Evolutionary conservation across 2,797 vertebrate species (phyloP).

Genomic region (Benthosema pterotum): DNA sequence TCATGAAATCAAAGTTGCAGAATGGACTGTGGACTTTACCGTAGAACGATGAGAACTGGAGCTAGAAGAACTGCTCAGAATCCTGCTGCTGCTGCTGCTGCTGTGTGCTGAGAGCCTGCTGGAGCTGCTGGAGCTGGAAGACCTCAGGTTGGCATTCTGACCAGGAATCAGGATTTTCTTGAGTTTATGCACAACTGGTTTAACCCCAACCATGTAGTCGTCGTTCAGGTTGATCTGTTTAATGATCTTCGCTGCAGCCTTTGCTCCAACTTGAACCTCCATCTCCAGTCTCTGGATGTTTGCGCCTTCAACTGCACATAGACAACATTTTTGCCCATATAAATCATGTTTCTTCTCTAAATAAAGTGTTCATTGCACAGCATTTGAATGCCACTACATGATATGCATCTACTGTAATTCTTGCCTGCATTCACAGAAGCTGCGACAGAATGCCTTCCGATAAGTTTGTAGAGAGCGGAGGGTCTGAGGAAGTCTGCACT

Average conservation of each 20-base stretch:
- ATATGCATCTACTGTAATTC: conserved; percentile 16
- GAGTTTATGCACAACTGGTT: conserved; percentile 72
- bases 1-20: not conserved
- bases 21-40: too few relatives aligned
- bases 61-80: conserved; percentile 41
- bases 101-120: not conserved
- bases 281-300: conserved; percentile 79
- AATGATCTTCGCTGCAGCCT: conserved; percentile 77
- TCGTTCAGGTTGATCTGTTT: conserved; percentile 60
- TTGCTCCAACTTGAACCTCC: conserved; percentile 80
- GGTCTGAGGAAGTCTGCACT: conserved; percentile 72
- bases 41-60: conserved; percentile 39
- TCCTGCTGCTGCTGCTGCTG: conserved; percentile 23
- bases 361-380: not conserved
- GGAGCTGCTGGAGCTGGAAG: conserved; percentile 57
- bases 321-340: not conserved
- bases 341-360: not conserved
- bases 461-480: conserved; percentile 65
- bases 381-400: not conserved
- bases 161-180: conserved; percentile 73
- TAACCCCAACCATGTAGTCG: conserved; percentile 46
- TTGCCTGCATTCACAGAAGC: conserved; percentile 74
- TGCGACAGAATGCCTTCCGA: conserved; percentile 70
- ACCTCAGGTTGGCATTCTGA: conserved; percentile 38
- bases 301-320: conserved; percentile 66